A percentile compares a stretch with the other conserved stretches of the same genome.
Evolutionary conservation across 2,113 vertebrate species (phyloP).

Genomic region (Macaca mulatta): DNA sequence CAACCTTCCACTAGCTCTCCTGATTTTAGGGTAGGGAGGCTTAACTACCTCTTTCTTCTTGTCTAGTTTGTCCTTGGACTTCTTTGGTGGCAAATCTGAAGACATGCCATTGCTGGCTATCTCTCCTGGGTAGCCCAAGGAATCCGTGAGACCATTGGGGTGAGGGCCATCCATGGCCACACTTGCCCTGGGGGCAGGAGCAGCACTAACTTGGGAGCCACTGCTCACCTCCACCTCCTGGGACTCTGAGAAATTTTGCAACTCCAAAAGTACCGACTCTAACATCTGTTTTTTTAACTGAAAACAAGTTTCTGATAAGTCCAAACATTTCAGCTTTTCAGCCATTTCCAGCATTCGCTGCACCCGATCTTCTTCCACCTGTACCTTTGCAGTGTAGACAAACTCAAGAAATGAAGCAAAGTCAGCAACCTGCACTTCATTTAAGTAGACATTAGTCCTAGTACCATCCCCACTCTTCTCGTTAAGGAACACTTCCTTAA

Average conservation of each 20-base stretch:
- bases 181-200: conserved; percentile 1
- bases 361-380: conserved; percentile 89
- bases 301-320: conserved; percentile 89
- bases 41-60: conserved; percentile 81
- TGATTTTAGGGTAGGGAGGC: conserved; percentile 80
- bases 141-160: background rate
- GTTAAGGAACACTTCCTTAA: conserved; percentile 91
- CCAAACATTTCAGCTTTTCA: conserved; percentile 90
- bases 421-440: conserved; percentile 85
- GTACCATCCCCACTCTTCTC: conserved; percentile 79
- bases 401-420: conserved; percentile 95
- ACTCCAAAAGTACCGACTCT: conserved; percentile 86
- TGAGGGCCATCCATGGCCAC: background rate
- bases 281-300: conserved; percentile 88
- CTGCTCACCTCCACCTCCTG: conserved; percentile 78
- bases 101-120: background rate
- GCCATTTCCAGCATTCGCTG: conserved; percentile 89
- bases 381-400: conserved; percentile 92
- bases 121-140: background rate
- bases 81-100: conserved; percentile 30
- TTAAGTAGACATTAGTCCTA: conserved; percentile 86
- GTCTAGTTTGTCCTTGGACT: conserved; percentile 73
- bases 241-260: conserved; percentile 86
- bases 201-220: background rate
- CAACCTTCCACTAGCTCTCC: conserved; percentile 85